Percentiles rank a stretch among this genome's conserved stretches.
Conservation (phyloP, 2,888 invertebrate species). For the Endotricha flammealis region DNA sequence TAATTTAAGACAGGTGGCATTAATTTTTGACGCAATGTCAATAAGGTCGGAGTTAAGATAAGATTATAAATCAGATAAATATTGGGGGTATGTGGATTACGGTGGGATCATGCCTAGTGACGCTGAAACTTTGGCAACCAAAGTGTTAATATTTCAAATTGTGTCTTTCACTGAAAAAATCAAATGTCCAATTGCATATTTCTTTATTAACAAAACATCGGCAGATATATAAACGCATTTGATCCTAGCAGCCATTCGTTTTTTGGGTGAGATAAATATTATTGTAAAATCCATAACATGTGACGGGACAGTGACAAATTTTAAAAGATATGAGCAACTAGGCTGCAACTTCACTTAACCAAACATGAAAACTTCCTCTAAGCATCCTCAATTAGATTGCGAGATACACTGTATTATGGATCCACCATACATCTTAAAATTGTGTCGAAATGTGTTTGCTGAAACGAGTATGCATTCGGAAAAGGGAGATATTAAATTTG, state of each 20-base stretch:
- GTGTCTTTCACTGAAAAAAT: conserved; percentile 15
- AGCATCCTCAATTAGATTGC: conserved; percentile 14
- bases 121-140: conserved; percentile 10
- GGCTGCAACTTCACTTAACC: conserved; percentile 14
- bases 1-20: conserved; percentile 13
- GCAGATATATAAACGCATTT: conserved; percentile 12
- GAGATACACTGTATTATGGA: no score
- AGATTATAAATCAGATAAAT: conserved; percentile 13
- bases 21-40: conserved; percentile 19
- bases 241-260: conserved; percentile 13
- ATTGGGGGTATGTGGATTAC: conserved; percentile 19
- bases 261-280: conserved; percentile 10
- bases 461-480: background rate
- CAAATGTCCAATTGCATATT: conserved; percentile 24
- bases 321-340: conserved; percentile 14
- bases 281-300: conserved; percentile 1
- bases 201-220: conserved; percentile 17
- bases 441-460: no score
- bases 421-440: no score
- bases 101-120: conserved; percentile 12
- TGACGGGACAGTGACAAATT: conserved; percentile 5
- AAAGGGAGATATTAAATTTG: conserved; percentile 3
- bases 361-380: conserved; percentile 13
- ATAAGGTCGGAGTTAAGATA: conserved; percentile 10
- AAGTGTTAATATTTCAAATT: conserved; percentile 7